Conservation (phyloP, 1,140 invertebrate genomes). For the Drosophila busckii region DNA sequence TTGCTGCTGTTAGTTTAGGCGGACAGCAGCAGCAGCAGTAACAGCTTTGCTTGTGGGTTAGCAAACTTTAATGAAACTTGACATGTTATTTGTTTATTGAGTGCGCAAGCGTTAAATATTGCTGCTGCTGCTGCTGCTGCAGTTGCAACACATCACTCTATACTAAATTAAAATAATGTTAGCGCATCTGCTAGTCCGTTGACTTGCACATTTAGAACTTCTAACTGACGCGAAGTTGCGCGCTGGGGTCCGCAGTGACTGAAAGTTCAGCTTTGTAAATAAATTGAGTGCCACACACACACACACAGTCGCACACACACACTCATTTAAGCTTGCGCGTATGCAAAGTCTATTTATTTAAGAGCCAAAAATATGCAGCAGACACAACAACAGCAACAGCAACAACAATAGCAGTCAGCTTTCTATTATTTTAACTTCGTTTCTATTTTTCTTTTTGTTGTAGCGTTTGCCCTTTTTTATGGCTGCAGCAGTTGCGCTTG, state of each 20-base stretch:
- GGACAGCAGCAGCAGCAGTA: conserved; percentile 18
- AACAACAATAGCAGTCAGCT: conserved; percentile 26
- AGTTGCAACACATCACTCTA: too few species aligned
- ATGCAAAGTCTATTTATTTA: conserved; percentile 68
- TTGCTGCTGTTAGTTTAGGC: conserved; percentile 42
- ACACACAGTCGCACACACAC: conserved; percentile 2
- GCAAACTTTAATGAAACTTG: conserved; percentile 71
- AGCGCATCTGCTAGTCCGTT: too few species aligned
- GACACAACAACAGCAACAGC: conserved; percentile 20
- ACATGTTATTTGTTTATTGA: conserved; percentile 78
- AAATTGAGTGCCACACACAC: conserved; percentile 56
- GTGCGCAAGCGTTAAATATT: conserved; percentile 35
- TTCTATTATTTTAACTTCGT: conserved; percentile 67
- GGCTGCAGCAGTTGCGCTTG: conserved; percentile 17
- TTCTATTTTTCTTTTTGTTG: conserved; percentile 22
- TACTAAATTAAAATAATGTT: too few species aligned
- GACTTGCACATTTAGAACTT: too few species aligned
- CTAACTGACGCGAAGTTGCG: too few species aligned
- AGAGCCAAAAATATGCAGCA: conserved; percentile 59
- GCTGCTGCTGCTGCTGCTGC: too few species aligned
- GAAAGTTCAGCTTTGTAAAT: conserved; percentile 56
- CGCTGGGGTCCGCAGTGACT: too few species aligned
- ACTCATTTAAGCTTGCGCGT: conserved; percentile 6
- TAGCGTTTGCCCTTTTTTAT: conserved; percentile 50
- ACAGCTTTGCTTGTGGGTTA: conserved; percentile 46